Evolutionary conservation across 2,888 invertebrate species (phyloP).

Genomic region (Pyrrhosoma nymphula): DNA sequence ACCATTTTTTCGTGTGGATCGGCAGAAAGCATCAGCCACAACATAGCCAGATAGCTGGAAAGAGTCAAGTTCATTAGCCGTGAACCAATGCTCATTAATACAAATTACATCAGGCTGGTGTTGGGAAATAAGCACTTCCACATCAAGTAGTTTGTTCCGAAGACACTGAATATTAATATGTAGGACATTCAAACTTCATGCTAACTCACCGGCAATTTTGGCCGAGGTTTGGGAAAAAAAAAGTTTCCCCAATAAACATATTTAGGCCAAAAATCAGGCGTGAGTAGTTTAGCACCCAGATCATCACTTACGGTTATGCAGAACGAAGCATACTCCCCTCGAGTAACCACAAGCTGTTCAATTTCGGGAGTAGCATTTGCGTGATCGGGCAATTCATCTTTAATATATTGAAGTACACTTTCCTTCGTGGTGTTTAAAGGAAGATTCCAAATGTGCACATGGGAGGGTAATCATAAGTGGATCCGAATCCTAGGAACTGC

Average conservation of each 20-base stretch:
- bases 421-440: neutral
- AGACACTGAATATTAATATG: too few species aligned
- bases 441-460: neutral
- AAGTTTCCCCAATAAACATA: neutral
- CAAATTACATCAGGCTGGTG: neutral
- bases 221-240: neutral
- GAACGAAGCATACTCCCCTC: neutral
- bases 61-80: neutral
- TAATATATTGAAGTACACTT: neutral
- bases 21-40: conserved; percentile 42
- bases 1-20: conserved; percentile 39
- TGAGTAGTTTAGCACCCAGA: neutral
- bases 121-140: neutral
- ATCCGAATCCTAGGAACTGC: too few species aligned
- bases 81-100: neutral
- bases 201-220: neutral
- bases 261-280: neutral
- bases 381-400: neutral
- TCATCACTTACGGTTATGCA: neutral
- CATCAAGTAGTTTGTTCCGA: conserved; percentile 53
- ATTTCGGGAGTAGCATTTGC: neutral
- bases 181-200: neutral
- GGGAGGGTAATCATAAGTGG: too few species aligned
- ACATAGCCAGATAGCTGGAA: neutral
- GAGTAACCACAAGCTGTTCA: neutral